A percentile compares a stretch with the other conserved stretches of the same genome.
Conservation (phyloP, 1,140 invertebrate genomes). For the Plodia interpunctella region DNA sequence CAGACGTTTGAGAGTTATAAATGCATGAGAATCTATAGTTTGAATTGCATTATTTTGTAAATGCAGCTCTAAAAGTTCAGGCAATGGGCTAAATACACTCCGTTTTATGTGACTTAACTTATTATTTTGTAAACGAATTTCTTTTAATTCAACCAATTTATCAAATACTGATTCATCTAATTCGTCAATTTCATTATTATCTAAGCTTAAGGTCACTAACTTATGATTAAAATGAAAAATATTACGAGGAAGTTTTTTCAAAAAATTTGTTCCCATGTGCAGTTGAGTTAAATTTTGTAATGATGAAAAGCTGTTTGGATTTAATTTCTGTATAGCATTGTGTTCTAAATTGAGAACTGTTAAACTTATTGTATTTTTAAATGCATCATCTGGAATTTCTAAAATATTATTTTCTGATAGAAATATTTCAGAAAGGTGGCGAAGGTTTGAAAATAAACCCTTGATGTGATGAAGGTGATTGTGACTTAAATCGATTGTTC, state of each 20-base stretch:
- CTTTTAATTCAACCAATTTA: constrained; percentile 84
- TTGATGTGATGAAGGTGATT: constrained; percentile 92
- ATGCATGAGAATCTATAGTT: constrained; percentile 88
- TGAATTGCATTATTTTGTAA: constrained; percentile 91
- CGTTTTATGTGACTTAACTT: constrained; percentile 84
- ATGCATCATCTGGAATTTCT: constrained; percentile 88
- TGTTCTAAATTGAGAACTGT: constrained; percentile 91
- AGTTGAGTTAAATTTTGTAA: constrained; percentile 87
- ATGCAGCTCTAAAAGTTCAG: constrained; percentile 89
- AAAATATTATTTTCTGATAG: constrained; percentile 94
- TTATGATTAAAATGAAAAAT: constrained; percentile 86
- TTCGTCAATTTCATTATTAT: constrained; percentile 92
- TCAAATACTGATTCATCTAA: constrained; percentile 88
- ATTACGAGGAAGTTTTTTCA: constrained; percentile 84
- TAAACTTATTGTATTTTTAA: constrained; percentile 85
- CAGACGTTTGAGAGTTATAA: constrained; percentile 88
- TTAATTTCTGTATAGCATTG: constrained; percentile 88
- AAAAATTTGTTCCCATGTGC: constrained; percentile 91
- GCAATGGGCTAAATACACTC: constrained; percentile 88
- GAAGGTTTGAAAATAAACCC: constrained; percentile 87
- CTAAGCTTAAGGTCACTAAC: constrained; percentile 90
- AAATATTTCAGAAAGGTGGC: constrained; percentile 87
- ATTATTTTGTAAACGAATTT: constrained; percentile 93
- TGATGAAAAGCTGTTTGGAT: constrained; percentile 84
- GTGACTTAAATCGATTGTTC: constrained; percentile 90